Conservation (phyloP, 2,888 invertebrate species). For the Diloba caeruleocephala region DNA sequence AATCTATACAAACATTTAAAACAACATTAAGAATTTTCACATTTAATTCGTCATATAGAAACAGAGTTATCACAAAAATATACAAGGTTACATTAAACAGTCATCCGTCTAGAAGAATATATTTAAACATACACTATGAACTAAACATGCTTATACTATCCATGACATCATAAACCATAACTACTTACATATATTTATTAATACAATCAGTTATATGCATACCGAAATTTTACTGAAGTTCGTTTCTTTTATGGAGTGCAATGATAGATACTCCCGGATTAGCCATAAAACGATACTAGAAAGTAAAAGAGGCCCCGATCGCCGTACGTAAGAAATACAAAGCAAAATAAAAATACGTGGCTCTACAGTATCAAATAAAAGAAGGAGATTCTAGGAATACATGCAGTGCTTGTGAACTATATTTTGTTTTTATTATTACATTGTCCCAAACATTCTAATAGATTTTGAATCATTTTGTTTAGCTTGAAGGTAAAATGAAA, state of each 20-base stretch:
- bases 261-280: background rate
- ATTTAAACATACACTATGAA: conserved; percentile 35
- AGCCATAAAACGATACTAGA: too few species aligned
- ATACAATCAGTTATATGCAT: conserved; percentile 7
- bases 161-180: conserved; percentile 2
- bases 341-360: too few species aligned
- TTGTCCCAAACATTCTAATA: too few species aligned
- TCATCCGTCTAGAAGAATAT: conserved; percentile 47
- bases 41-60: conserved; percentile 48
- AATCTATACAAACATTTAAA: background rate
- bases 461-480: too few species aligned
- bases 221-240: conserved; percentile 9
- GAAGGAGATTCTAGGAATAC: too few species aligned
- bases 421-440: too few species aligned
- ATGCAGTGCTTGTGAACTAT: too few species aligned
- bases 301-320: too few species aligned
- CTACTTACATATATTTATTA: background rate
- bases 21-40: conserved; percentile 17
- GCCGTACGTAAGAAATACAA: too few species aligned
- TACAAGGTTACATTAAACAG: conserved; percentile 44
- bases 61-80: conserved; percentile 54
- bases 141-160: conserved; percentile 23
- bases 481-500: too few species aligned
- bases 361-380: background rate
- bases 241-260: background rate